These are phyloP conservation scores for Cecropterus lyciades DNA, from an alignment of 1,140 invertebrate species.

Conservation along the genomic window DNA sequence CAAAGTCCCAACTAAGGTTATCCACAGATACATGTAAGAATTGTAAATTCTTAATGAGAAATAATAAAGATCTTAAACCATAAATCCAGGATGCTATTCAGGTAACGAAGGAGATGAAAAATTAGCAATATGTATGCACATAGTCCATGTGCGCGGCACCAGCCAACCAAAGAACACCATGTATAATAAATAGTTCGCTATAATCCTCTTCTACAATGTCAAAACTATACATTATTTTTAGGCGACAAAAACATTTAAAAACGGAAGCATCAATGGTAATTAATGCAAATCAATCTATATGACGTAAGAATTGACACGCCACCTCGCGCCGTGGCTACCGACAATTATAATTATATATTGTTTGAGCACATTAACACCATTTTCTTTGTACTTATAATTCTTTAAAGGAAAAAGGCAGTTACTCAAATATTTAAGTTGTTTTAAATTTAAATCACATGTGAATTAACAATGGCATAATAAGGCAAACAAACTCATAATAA, in stretches of 20 bases:
- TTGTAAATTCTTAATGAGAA: too few relatives aligned
- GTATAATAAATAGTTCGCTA: not conserved
- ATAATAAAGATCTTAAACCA: too few relatives aligned
- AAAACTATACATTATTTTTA: not conserved
- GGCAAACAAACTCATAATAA: not conserved
- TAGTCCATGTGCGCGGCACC: too few relatives aligned
- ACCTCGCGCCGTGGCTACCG: not conserved
- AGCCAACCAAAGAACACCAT: too few relatives aligned
- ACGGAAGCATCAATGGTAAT: conserved; percentile 17
- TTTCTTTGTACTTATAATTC: not conserved
- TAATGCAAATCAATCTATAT: conserved; percentile 24
- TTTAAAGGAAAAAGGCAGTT: too few relatives aligned
- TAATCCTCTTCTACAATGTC: not conserved
- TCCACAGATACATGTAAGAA: too few relatives aligned
- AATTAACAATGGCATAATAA: too few relatives aligned
- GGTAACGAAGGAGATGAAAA: too few relatives aligned
- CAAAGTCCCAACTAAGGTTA: too few relatives aligned
- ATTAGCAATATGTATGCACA: too few relatives aligned
- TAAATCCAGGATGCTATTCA: too few relatives aligned
- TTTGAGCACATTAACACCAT: not conserved
- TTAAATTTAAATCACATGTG: too few relatives aligned
- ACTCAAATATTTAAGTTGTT: not conserved
- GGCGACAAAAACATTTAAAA: not conserved
- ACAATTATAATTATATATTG: not conserved
- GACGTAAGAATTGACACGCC: conserved; percentile 10